phyloP scores from a whole-genome alignment of 2,113 vertebrate species.

The Canis aureus region DNA sequence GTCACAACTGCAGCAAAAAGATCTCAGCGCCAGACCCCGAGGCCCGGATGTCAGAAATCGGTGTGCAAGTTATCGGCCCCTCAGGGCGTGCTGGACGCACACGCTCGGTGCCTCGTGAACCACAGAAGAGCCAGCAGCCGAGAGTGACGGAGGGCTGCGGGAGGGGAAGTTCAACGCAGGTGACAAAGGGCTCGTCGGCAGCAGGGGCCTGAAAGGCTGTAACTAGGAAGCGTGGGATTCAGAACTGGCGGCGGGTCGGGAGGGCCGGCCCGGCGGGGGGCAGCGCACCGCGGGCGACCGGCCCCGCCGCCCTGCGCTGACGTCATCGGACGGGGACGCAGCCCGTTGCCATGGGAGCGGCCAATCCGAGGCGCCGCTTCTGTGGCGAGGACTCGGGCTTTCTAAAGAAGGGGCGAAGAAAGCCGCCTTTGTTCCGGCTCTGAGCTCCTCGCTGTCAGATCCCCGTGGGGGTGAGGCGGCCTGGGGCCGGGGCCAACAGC shows the following conservation, averaged over 20 bases:
- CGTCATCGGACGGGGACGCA: slow-evolving; percentile 72
- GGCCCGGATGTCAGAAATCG: background rate
- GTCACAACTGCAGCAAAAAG: background rate
- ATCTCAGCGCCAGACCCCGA: background rate
- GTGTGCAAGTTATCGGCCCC: background rate
- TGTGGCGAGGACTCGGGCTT: slow-evolving; percentile 69
- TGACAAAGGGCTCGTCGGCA: slow-evolving; percentile 39
- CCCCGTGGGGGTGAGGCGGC: background rate
- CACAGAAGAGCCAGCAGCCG: background rate
- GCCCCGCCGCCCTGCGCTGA: slow-evolving; percentile 48
- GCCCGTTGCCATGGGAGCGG: slow-evolving; percentile 78
- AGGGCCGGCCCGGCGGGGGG: background rate
- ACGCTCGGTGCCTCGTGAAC: slow-evolving; percentile 11
- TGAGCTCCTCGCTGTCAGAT: slow-evolving; percentile 27
- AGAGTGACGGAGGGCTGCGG: background rate
- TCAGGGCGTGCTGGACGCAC: background rate
- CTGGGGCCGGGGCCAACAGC: background rate
- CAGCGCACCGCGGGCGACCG: no score
- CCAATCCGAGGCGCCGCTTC: slow-evolving; percentile 68
- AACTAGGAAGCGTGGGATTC: slow-evolving; percentile 67
- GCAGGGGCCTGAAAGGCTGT: slow-evolving; percentile 51
- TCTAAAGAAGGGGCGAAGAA: slow-evolving; percentile 77
- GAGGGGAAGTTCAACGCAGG: slow-evolving; percentile 44
- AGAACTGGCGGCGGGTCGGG: slow-evolving; percentile 65
- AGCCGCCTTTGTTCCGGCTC: slow-evolving; percentile 78